Percentiles rank a stretch among this genome's conserved stretches.
These are phyloP conservation scores for Montifringilla adamsi DNA, from an alignment of 2,113 vertebrate genomes.

Conservation along the genomic window DNA sequence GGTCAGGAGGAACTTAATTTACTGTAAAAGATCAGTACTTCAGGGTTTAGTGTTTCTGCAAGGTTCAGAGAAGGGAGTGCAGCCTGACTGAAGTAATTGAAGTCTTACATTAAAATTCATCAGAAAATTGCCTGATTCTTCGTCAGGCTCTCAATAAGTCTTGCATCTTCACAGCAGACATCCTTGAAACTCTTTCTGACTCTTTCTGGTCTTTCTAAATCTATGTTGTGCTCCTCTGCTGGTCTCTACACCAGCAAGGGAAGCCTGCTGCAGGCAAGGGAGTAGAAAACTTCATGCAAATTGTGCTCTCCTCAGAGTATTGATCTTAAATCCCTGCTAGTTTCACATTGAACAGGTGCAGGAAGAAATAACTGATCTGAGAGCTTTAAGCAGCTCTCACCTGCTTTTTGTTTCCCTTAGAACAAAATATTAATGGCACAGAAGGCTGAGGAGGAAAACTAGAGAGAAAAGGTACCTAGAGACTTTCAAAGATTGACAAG, in stretches of 20 bases:
- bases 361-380: neutral
- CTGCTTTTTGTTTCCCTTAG: slow-evolving; percentile 13
- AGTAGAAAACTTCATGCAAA: neutral
- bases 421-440: neutral
- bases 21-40: slow-evolving; percentile 15
- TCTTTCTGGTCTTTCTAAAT: neutral
- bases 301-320: neutral
- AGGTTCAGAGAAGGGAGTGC: neutral
- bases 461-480: neutral
- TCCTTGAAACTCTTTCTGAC: neutral
- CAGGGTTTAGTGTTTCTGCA: neutral
- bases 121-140: neutral
- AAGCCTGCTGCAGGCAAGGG: neutral
- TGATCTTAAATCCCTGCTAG: neutral
- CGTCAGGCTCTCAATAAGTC: neutral
- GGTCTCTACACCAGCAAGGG: neutral
- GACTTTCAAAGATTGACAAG: neutral
- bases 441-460: neutral
- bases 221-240: neutral
- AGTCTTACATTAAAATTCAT: slow-evolving; percentile 48
- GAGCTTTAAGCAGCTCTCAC: neutral
- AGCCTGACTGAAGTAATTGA: neutral
- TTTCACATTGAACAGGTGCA: neutral
- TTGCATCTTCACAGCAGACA: slow-evolving; percentile 12
- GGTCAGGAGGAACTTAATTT: slow-evolving; percentile 47